Percentiles rank a stretch among this genome's conserved stretches.
Evolutionary conservation across 2,113 vertebrate species (phyloP).

Genomic region (Centropus unirufus): DNA sequence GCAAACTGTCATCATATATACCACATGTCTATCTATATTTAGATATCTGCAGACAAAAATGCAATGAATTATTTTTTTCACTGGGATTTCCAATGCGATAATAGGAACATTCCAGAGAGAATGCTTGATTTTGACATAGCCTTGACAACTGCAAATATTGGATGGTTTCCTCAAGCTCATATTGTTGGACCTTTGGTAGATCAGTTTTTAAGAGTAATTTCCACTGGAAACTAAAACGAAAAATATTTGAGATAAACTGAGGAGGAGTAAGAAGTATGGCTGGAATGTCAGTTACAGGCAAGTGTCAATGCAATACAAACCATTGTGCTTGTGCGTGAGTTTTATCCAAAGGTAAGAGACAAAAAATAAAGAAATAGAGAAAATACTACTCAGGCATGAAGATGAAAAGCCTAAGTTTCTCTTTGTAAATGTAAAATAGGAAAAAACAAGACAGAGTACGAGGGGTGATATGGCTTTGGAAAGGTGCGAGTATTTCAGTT

Average conservation of each 20-base stretch:
- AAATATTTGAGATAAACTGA: not conserved
- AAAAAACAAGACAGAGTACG: not conserved
- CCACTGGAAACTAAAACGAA: not conserved
- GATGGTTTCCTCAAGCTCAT: not conserved
- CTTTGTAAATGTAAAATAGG: not conserved
- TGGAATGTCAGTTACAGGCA: not conserved
- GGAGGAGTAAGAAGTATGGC: not conserved
- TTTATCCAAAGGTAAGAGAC: not conserved
- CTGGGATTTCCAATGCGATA: conserved; percentile 3
- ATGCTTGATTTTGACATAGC: not conserved
- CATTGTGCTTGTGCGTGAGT: not conserved
- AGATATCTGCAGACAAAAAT: conserved; percentile 24
- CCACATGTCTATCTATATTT: not conserved
- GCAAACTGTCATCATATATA: conserved; percentile 41
- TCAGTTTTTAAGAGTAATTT: not conserved
- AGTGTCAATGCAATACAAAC: not conserved
- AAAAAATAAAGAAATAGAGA: not conserved
- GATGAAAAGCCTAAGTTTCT: not conserved
- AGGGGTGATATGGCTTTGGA: not conserved
- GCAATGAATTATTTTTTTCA: not conserved
- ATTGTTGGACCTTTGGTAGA: not conserved
- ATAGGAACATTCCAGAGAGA: not conserved
- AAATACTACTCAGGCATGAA: not conserved
- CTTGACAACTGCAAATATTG: not conserved
- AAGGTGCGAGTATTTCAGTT: not conserved